phyloP scores from a whole-genome alignment of 2,113 vertebrate genomes.

The Eudorcas thomsonii region DNA sequence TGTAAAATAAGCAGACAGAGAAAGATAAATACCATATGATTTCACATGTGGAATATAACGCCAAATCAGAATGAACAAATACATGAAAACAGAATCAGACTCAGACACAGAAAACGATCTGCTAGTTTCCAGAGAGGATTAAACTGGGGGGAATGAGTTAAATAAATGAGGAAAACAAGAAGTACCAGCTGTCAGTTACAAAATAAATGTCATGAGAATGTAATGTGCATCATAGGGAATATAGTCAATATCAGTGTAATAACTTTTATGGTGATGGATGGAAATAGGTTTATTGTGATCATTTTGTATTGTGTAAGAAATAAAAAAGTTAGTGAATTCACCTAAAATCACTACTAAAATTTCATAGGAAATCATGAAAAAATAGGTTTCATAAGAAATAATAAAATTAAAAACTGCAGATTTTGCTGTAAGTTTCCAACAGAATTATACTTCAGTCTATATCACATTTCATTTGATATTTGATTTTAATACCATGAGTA shows the following conservation, averaged over 20 bases:
- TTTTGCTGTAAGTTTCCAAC: background rate
- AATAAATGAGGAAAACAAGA: background rate
- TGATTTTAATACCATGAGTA: background rate
- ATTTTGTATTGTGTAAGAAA: background rate
- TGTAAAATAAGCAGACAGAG: background rate
- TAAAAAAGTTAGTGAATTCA: background rate
- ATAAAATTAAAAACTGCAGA: background rate
- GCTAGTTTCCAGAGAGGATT: background rate
- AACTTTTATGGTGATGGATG: background rate
- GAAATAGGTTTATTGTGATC: background rate
- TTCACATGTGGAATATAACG: background rate
- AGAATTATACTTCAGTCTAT: background rate
- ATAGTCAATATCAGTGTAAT: background rate
- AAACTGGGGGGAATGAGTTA: background rate
- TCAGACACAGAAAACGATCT: background rate
- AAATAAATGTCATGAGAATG: background rate
- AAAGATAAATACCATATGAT: background rate
- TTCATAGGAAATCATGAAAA: background rate
- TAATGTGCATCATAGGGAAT: background rate
- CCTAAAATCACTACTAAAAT: background rate
- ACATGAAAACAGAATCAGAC: background rate
- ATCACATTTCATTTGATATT: background rate
- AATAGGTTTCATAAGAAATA: background rate
- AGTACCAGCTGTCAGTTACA: background rate
- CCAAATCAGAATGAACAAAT: background rate